These are phyloP conservation scores for Heliconius melpomene DNA, from an alignment of 1,140 invertebrate species.

Conservation along the genomic window DNA sequence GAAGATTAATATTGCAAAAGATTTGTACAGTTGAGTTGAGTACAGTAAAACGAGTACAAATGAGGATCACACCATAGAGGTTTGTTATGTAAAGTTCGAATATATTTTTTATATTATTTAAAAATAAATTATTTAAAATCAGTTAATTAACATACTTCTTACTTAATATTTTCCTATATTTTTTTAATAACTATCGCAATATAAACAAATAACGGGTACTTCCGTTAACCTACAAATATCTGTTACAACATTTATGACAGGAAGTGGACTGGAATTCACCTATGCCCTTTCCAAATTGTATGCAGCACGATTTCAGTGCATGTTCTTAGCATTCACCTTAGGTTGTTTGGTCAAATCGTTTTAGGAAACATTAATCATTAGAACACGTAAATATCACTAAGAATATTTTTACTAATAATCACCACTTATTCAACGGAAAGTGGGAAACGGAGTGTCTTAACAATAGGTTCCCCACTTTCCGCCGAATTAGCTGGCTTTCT, in stretches of 20 bases:
- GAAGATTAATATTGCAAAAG: no score
- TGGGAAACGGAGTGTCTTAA: no score
- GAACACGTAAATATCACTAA: neutral
- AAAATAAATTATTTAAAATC: neutral
- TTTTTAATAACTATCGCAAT: neutral
- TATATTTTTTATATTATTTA: no score
- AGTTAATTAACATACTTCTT: no score
- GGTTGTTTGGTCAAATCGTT: neutral
- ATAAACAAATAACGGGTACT: neutral
- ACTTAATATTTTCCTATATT: no score
- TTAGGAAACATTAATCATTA: constrained; percentile 2
- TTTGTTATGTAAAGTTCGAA: no score
- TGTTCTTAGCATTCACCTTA: constrained; percentile 8
- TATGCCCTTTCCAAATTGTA: neutral
- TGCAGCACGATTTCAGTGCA: neutral
- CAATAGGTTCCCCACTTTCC: no score
- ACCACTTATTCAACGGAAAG: neutral
- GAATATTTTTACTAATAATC: neutral
- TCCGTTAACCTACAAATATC: neutral
- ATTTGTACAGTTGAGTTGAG: no score
- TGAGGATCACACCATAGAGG: no score
- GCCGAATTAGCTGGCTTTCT: no score
- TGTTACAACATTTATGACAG: constrained; percentile 1
- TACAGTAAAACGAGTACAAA: no score
- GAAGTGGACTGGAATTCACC: neutral